Evolutionary conservation across 2,113 vertebrate genomes (phyloP).

Genomic region (Furnarius figulus): DNA sequence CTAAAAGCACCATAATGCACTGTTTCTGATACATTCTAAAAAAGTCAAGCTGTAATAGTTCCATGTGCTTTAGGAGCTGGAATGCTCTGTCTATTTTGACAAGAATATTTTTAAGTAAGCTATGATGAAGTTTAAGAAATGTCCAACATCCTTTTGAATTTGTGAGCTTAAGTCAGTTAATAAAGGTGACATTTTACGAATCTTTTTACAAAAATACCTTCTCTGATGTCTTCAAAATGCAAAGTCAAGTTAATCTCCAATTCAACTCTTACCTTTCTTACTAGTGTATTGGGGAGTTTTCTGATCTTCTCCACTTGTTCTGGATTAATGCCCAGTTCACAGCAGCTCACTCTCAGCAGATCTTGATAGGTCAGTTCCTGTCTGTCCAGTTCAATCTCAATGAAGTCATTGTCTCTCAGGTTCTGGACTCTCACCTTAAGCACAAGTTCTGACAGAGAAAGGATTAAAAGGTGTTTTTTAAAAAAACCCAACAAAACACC

Average conservation of each 20-base stretch:
- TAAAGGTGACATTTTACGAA: background rate
- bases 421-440: slow-evolving; percentile 91
- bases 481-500: background rate
- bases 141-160: background rate
- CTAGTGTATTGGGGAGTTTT: slow-evolving; percentile 88
- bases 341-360: slow-evolving; percentile 85
- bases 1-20: background rate
- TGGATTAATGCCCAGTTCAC: slow-evolving; percentile 80
- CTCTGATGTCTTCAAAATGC: background rate
- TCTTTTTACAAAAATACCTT: background rate
- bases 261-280: slow-evolving; percentile 82
- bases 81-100: background rate
- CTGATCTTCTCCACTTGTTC: slow-evolving; percentile 89
- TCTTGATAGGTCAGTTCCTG: slow-evolving; percentile 87
- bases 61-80: background rate
- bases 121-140: background rate
- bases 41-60: background rate
- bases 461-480: background rate
- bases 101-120: background rate
- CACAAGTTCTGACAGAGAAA: slow-evolving; percentile 80
- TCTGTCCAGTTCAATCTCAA: slow-evolving; percentile 88
- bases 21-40: background rate
- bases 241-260: background rate
- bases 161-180: background rate
- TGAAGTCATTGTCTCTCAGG: slow-evolving; percentile 87